Conservation (phyloP, 1,140 invertebrate species). For the Rhopalosiphum padi region DNA sequence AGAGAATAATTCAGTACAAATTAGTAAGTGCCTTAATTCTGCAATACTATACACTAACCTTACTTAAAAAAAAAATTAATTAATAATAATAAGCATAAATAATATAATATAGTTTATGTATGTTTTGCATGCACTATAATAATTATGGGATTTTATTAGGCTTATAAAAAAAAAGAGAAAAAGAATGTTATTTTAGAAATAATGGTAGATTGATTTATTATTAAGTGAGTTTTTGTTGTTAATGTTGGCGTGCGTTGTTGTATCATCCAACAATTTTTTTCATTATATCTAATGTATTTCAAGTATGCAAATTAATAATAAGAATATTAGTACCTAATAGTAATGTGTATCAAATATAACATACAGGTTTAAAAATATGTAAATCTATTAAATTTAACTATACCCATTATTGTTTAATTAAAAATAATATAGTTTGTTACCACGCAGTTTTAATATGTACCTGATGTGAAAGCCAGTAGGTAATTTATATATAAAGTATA, state of each 20-base stretch:
- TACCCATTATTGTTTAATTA: constrained; percentile 15
- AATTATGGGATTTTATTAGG: not conserved
- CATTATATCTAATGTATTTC: not conserved
- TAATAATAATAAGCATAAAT: not conserved
- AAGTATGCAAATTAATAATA: constrained; percentile 42
- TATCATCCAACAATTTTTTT: not conserved
- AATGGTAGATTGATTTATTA: not conserved
- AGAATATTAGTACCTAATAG: not conserved
- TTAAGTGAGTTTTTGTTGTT: not conserved
- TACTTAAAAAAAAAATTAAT: constrained; percentile 14
- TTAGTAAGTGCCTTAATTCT: constrained; percentile 56
- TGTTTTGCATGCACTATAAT: constrained; percentile 1
- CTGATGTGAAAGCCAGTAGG: constrained; percentile 33
- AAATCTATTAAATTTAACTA: constrained; percentile 11
- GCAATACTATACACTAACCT: constrained; percentile 52
- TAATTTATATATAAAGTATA: not conserved
- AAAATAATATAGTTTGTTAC: constrained; percentile 36
- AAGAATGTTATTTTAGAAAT: constrained; percentile 29
- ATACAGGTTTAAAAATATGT: constrained; percentile 2
- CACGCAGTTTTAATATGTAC: constrained; percentile 43
- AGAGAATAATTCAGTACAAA: constrained; percentile 55
- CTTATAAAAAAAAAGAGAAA: constrained; percentile 23
- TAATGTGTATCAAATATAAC: constrained; percentile 33
- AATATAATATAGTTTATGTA: not conserved
- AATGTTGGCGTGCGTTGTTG: not conserved